Conservation (phyloP, 2,888 invertebrate species). For the Antheraea yamamai region DNA sequence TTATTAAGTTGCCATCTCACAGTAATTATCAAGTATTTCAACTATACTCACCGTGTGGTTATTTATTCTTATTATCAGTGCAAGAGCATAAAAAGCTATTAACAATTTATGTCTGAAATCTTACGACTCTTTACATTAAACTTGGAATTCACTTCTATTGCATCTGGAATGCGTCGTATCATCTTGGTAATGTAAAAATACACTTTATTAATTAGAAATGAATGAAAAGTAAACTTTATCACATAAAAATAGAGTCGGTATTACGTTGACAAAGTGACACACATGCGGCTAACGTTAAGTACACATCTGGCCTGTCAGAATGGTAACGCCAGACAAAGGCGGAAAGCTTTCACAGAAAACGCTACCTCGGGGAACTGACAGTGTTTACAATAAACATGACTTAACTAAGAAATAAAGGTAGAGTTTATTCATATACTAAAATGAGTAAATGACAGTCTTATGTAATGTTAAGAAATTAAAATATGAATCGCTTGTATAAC, state of each 20-base stretch:
- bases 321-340: conserved; percentile 38
- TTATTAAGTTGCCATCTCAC: not conserved
- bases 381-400: conserved; percentile 9
- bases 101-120: conserved; percentile 2
- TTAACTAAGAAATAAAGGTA: not conserved
- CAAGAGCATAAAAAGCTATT: not conserved
- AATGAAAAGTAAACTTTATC: conserved; percentile 27
- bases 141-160: conserved; percentile 17
- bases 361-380: conserved; percentile 43
- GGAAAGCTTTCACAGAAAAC: conserved; percentile 50
- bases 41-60: not conserved
- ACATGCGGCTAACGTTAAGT: conserved; percentile 32
- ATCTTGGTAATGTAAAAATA: conserved; percentile 20
- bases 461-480: not conserved
- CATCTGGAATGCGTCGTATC: conserved; percentile 15
- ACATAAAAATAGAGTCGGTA: conserved; percentile 16
- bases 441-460: not conserved
- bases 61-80: not conserved
- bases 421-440: not conserved
- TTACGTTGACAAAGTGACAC: conserved; percentile 20
- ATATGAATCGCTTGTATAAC: too few relatives aligned
- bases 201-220: not conserved
- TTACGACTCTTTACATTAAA: conserved; percentile 9
- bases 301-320: conserved; percentile 40
- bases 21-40: not conserved